Conservation (phyloP, 1,140 invertebrate species). For the Andrena cerasifolii region DNA sequence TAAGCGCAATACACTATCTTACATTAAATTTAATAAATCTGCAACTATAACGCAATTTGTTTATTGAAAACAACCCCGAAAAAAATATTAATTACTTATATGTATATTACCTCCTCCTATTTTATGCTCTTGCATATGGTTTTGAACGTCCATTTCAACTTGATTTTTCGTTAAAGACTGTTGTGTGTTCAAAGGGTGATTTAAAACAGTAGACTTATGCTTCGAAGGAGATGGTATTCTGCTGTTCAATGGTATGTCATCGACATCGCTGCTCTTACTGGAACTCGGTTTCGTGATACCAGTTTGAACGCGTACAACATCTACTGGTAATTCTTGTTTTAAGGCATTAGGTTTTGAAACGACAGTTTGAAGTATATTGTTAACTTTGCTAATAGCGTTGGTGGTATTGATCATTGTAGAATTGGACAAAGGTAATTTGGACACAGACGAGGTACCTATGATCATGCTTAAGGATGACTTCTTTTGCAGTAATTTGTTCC, state of each 20-base stretch:
- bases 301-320: constrained; percentile 68
- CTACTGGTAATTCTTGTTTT: constrained; percentile 76
- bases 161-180: constrained; percentile 74
- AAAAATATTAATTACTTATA: too few relatives aligned
- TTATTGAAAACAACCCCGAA: too few relatives aligned
- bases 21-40: background rate
- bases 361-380: constrained; percentile 77
- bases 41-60: too few relatives aligned
- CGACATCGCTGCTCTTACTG: constrained; percentile 77
- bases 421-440: constrained; percentile 78
- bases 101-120: constrained; percentile 79
- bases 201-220: constrained; percentile 75
- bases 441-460: constrained; percentile 76
- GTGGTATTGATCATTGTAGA: constrained; percentile 77
- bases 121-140: constrained; percentile 81
- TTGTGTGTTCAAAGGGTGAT: constrained; percentile 73
- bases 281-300: constrained; percentile 72
- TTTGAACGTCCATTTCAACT: constrained; percentile 75
- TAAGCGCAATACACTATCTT: background rate
- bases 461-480: constrained; percentile 79
- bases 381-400: constrained; percentile 75
- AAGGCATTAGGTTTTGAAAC: constrained; percentile 79
- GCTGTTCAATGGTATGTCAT: constrained; percentile 80
- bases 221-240: constrained; percentile 81
- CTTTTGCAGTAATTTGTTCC: constrained; percentile 79